Evolutionary conservation across 2,113 vertebrate genomes (phyloP), one percentile per base, ranked within the genome.

Genomic region (Melanerpes aurifrons): DNA sequence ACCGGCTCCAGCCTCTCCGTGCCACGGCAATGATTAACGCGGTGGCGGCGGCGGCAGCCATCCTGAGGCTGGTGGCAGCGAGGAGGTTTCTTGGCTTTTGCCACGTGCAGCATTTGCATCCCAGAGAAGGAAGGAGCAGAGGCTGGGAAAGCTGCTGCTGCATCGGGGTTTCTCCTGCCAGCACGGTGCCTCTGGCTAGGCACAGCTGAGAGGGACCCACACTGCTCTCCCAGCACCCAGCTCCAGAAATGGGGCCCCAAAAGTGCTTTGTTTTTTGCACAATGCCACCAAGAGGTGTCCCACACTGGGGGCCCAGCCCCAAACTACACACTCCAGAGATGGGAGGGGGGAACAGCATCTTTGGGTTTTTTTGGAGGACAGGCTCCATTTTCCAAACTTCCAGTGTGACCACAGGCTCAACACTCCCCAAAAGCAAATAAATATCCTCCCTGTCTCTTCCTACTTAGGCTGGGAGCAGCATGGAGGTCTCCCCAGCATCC

Each of bases 11-110:
- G 79, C 53, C 89, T 75, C 62, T 32, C 71, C 4, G 21, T 91
- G 82, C 87, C 84, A 64, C 45, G 3, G 63, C 89, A 92, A 94
- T 73, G 68, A 96, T 91, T 89, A 95, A 91, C 63, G 9, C 5
- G 6, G 35, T 1, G 32, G 15, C 3, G 5, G 28, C 7, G 3
- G 43, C 48, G 12, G 50, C 50, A 53, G 50, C 50, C 61, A 63
- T 63, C 61, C 62, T 9, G 2, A 43, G 35, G 62, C 15, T 20
- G 45, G 35, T 10, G 45, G 57, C 43, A n/a, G 35, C 0, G 2
- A 45, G 57, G 57, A 31, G 43, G 31, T 29, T 81, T 32, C 9
- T 26, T 28, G 4, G 7, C 13, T 12, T 75, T 63, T 0, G 56
- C 54, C 66, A 9, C 10, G 9, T 9, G n/a, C 11, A 2, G 31